Evolutionary conservation across 1,140 invertebrate species (phyloP).

Genomic region (Halesus radiatus): DNA sequence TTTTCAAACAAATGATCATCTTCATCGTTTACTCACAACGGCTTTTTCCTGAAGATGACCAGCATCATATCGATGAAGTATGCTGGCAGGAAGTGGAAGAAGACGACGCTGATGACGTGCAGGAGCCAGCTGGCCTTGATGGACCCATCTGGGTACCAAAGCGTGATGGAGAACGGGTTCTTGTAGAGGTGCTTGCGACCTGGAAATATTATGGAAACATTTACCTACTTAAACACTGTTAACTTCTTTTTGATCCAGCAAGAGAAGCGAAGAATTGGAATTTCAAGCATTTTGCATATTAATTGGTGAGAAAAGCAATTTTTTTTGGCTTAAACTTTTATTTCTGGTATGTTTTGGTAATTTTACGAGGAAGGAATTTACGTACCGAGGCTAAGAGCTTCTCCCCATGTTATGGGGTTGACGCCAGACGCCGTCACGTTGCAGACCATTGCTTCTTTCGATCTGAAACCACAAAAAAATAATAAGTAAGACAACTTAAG

Average conservation of each 20-base stretch:
- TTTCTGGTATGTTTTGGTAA: too few species aligned
- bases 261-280: too few species aligned
- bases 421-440: conserved; percentile 75
- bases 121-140: conserved; percentile 78
- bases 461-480: conserved; percentile 58
- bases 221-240: too few species aligned
- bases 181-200: conserved; percentile 72
- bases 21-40: conserved; percentile 79
- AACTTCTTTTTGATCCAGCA: too few species aligned
- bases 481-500: too few species aligned
- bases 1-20: too few species aligned
- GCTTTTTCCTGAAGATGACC: conserved; percentile 79
- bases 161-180: conserved; percentile 75
- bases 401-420: conserved; percentile 83
- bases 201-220: too few species aligned
- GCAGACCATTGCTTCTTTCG: conserved; percentile 67
- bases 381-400: conserved; percentile 78
- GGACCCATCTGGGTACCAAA: conserved; percentile 87
- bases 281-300: too few species aligned
- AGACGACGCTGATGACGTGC: conserved; percentile 78
- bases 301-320: too few species aligned
- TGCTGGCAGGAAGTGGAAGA: conserved; percentile 86
- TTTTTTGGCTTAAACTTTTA: too few species aligned
- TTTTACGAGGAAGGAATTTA: conserved; percentile 48
- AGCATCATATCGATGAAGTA: conserved; percentile 83